These are phyloP conservation scores for Escarpia spicata DNA, from an alignment of 2,888 invertebrate genomes.

Conservation along the genomic window DNA sequence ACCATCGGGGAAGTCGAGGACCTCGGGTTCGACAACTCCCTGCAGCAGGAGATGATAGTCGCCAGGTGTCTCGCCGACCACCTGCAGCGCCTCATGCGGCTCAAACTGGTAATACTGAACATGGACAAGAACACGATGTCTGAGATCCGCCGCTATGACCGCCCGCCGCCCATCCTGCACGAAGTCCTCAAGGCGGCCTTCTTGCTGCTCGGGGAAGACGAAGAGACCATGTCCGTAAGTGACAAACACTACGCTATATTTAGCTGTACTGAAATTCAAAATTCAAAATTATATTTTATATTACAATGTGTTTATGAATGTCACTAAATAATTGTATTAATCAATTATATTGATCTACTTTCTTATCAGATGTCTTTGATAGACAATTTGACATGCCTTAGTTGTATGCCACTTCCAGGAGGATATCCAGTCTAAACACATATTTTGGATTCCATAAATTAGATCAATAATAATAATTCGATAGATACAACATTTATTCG, in stretches of 20 bases:
- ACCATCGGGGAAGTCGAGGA: constrained; percentile 23
- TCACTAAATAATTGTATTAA: too few relatives aligned
- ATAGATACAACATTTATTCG: too few relatives aligned
- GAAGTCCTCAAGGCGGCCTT: constrained; percentile 56
- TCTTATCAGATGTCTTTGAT: too few relatives aligned
- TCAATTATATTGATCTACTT: too few relatives aligned
- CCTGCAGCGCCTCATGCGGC: constrained; percentile 42
- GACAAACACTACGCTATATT: background rate
- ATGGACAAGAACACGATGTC: constrained; percentile 57
- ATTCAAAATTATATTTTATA: too few relatives aligned
- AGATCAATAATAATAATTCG: too few relatives aligned
- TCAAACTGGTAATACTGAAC: constrained; percentile 44
- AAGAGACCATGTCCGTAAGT: constrained; percentile 49
- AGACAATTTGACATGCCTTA: too few relatives aligned
- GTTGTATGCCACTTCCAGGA: too few relatives aligned
- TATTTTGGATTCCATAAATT: too few relatives aligned
- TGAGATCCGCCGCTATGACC: constrained; percentile 55
- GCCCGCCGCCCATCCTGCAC: constrained; percentile 53
- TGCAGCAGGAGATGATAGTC: constrained; percentile 45
- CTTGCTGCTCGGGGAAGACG: constrained; percentile 53
- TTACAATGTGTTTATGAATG: too few relatives aligned
- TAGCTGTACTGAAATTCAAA: too few relatives aligned
- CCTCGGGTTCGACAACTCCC: constrained; percentile 27
- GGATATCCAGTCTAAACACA: too few relatives aligned
- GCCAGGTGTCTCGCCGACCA: constrained; percentile 39